Percentiles rank a stretch among this genome's conserved stretches.
phyloP scores from a whole-genome alignment of 2,113 vertebrate genomes.

The Athene noctua region DNA sequence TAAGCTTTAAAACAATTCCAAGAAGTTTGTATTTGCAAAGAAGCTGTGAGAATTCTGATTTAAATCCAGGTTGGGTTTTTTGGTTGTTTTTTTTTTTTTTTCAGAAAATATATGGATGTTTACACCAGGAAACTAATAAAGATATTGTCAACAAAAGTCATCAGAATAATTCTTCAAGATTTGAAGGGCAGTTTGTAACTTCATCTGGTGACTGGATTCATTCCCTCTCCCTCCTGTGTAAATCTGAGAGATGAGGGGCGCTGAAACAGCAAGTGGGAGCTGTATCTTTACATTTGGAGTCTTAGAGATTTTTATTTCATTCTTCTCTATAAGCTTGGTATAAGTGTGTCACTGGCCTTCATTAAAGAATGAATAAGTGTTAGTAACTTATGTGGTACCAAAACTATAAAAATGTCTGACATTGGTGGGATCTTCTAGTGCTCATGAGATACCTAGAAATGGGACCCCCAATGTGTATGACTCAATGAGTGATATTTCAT shows the following conservation, averaged over 20 bases:
- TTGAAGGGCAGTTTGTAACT: not conserved
- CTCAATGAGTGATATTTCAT: not conserved
- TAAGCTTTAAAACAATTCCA: slow-evolving; percentile 43
- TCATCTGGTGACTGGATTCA: not conserved
- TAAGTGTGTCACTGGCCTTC: not conserved
- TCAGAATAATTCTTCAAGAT: not conserved
- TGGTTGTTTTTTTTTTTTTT: too few species aligned
- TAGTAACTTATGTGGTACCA: not conserved
- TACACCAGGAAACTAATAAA: not conserved
- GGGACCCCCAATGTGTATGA: not conserved
- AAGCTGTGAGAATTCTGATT: slow-evolving; percentile 2
- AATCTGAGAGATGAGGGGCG: not conserved
- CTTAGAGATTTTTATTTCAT: not conserved
- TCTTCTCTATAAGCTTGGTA: not conserved
- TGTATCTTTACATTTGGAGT: not conserved
- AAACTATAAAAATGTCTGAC: not conserved
- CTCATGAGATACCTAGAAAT: not conserved
- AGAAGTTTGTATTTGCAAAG: not conserved
- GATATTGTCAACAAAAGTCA: not conserved
- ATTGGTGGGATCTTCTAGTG: not conserved
- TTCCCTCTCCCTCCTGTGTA: not conserved
- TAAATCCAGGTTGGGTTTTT: not conserved
- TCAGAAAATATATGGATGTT: not conserved
- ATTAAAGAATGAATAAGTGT: not conserved
- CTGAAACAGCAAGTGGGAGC: not conserved